These are phyloP conservation scores for Carterocephalus palaemon DNA, from an alignment of 2,888 invertebrate species.

Conservation along the genomic window DNA sequence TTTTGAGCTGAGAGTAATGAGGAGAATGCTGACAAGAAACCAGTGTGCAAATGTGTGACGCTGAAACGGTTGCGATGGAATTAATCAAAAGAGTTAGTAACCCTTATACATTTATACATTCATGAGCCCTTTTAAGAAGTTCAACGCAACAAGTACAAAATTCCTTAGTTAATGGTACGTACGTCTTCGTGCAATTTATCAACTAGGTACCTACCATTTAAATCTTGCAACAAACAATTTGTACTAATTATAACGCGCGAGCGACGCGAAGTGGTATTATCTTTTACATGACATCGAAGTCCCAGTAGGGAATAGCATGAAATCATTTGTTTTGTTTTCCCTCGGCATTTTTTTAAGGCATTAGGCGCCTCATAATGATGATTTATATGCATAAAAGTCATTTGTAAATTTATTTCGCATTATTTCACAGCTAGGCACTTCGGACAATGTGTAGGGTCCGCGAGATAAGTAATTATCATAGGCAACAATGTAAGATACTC, in stretches of 20 bases:
- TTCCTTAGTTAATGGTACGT: no score
- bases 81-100: no score
- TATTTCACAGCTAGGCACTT: neutral
- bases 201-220: slow-evolving; percentile 18
- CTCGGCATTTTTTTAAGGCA: slow-evolving; percentile 6
- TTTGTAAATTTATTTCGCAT: slow-evolving; percentile 9
- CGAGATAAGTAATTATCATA: slow-evolving; percentile 23
- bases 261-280: slow-evolving; percentile 67
- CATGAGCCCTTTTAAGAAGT: no score
- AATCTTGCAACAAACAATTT: slow-evolving; percentile 61
- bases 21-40: no score
- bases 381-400: slow-evolving; percentile 8
- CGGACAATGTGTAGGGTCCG: neutral
- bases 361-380: slow-evolving; percentile 4
- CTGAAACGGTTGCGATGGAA: no score
- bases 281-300: slow-evolving; percentile 50
- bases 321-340: slow-evolving; percentile 16
- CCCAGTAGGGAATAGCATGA: slow-evolving; percentile 26
- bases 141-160: no score
- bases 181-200: slow-evolving; percentile 10
- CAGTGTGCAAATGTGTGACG: no score
- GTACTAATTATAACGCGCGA: slow-evolving; percentile 78
- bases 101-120: no score
- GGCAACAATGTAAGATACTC: slow-evolving; percentile 22
- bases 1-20: no score